Base-by-base conservation (phyloP, 2,113 vertebrate species). In the Grallaria varia region DNA sequence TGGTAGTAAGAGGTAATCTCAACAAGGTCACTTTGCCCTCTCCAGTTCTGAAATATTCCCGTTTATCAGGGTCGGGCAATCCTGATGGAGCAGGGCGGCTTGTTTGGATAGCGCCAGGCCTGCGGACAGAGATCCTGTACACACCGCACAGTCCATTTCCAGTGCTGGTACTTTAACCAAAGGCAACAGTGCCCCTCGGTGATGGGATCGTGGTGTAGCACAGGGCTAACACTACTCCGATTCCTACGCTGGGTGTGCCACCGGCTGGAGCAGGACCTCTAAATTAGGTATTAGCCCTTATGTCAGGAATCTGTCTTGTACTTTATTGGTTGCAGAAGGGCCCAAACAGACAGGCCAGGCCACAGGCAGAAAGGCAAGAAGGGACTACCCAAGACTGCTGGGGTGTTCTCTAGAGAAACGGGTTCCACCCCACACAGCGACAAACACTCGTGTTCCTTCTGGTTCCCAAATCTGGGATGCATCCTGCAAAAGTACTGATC, bases 151-250 rank as follows among this genome's bases (percentile, higher is more conserved):
- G 3, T 74, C 22, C 0, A 45, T 66, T 78, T 6, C 18, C 66
- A 31, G 47, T 49, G 47, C 52, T 18, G 69, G 23, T n/a, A 19
- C 56, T 79, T 59, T 42, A 84, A 63, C 3, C 60, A 63, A 68
- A 60, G 94, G 25, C 92, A 95, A 83, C 90, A 97, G 94, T 62
- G 95, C 91, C 93, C 73, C 93, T 92, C 56, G 12, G 76, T 59
- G 95, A 72, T 47, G 39, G 0, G 56, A 84, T 12, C 4, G n/a
- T 1, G 72, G 27, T 14, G 76, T 60, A 92, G 94, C 93, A 72
- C 0, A 28, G 47, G 7, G 37, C 67, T 77, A 27, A 30, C 52
- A 3, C 53, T 24, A 1, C 49, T 39, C 40, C 1, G 2, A 10
- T 52, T 59, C 39, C 58, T 4, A 0, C 5, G 1, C 6, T 30